These are phyloP conservation scores for Phainopepla nitens DNA, from an alignment of 2,113 vertebrate species.

Conservation along the genomic window DNA sequence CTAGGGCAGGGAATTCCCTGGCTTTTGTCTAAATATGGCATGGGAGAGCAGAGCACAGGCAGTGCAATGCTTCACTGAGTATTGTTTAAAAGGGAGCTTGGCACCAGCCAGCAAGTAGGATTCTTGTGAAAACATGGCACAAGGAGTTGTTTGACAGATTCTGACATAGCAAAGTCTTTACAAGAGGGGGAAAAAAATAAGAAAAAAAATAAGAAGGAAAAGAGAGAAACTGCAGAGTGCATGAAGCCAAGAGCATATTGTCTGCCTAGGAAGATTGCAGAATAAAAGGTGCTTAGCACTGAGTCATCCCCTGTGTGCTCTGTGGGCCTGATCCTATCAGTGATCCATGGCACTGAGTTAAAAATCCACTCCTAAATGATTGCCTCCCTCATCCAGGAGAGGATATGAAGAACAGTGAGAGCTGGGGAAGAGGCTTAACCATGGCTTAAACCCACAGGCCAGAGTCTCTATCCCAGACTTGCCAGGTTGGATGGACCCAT, in stretches of 20 bases:
- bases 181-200: background rate
- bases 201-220: background rate
- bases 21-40: conserved; percentile 79
- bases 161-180: conserved; percentile 53
- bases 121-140: conserved; percentile 69
- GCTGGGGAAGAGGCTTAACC: background rate
- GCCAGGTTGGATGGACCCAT: background rate
- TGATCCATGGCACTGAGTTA: background rate
- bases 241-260: background rate
- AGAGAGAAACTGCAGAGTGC: background rate
- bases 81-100: conserved; percentile 71
- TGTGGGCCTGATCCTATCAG: background rate
- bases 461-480: background rate
- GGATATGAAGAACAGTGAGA: background rate
- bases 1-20: conserved; percentile 67
- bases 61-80: conserved; percentile 45
- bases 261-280: background rate
- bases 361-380: background rate
- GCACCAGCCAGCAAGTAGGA: conserved; percentile 9
- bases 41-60: conserved; percentile 7
- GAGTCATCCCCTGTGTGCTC: background rate
- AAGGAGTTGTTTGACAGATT: conserved; percentile 71
- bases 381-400: background rate
- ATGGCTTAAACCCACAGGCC: background rate
- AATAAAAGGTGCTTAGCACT: background rate